Conservation (phyloP, 2,888 invertebrate species). For the Phyllotreta striolata region DNA sequence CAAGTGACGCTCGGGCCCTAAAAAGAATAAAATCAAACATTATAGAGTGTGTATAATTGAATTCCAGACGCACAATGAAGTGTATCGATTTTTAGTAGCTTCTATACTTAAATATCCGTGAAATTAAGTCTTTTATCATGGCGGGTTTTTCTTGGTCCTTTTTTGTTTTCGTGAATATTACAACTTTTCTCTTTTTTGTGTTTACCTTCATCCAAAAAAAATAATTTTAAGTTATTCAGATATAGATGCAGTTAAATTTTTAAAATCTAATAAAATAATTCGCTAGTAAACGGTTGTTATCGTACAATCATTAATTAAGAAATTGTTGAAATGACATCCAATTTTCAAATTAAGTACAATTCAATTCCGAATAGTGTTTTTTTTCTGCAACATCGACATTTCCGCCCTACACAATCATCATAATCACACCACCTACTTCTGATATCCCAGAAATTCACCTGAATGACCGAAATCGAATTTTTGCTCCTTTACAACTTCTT, state of each 20-base stretch:
- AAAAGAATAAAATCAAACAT: conserved; percentile 48
- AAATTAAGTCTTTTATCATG: conserved; percentile 59
- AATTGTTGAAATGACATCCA: not conserved
- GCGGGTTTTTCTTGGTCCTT: conserved; percentile 46
- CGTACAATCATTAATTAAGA: not conserved
- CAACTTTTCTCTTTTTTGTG: conserved; percentile 51
- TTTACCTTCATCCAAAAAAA: conserved; percentile 53
- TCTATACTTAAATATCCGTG: conserved; percentile 57
- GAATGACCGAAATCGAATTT: conserved; percentile 47
- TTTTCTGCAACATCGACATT: conserved; percentile 13
- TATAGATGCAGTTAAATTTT: conserved; percentile 52
- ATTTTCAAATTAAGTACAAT: not conserved
- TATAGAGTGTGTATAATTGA: conserved; percentile 53
- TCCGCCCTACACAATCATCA: conserved; percentile 46
- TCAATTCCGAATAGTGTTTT: not conserved
- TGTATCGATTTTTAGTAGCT: conserved; percentile 50
- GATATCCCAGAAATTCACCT: conserved; percentile 46
- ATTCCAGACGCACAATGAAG: conserved; percentile 51
- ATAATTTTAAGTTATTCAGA: conserved; percentile 53
- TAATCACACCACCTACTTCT: conserved; percentile 47
- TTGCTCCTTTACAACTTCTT: conserved; percentile 53
- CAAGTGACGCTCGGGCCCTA: conserved; percentile 1
- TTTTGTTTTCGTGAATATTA: conserved; percentile 52
- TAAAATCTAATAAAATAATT: conserved; percentile 31
- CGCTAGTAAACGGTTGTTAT: conserved; percentile 19